These are phyloP conservation scores for Lepus europaeus DNA, from an alignment of 2,113 vertebrate genomes.

Conservation along the genomic window DNA sequence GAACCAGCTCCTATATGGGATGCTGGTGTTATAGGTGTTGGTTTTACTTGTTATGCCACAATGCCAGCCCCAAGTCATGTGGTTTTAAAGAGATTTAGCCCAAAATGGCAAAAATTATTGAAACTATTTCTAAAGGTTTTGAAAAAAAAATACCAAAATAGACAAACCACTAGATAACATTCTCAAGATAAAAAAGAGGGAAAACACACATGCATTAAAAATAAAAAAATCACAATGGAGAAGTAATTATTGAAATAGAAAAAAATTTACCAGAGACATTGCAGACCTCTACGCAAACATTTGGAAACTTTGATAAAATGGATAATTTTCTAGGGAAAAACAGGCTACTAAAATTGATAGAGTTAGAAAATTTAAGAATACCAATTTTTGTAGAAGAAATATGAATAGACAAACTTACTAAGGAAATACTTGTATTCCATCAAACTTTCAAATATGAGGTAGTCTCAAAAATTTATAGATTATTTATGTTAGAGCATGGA, in stretches of 20 bases:
- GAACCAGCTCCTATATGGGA: no score
- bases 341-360: background rate
- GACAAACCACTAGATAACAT: background rate
- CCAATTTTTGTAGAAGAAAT: conserved; percentile 22
- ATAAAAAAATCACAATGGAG: background rate
- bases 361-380: background rate
- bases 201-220: background rate
- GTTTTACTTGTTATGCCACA: no score
- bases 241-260: conserved; percentile 4
- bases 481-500: background rate
- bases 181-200: background rate
- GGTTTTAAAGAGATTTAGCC: background rate
- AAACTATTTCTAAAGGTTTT: background rate
- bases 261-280: background rate
- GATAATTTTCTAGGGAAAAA: conserved; percentile 19
- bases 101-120: background rate
- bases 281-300: background rate
- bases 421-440: conserved; percentile 9
- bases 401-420: background rate
- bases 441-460: background rate
- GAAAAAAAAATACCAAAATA: background rate
- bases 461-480: background rate
- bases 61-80: no score
- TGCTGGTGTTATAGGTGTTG: no score
- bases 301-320: conserved; percentile 47